Conservation (phyloP, 2,888 invertebrate species). For the Sinhomidia bicolor region DNA sequence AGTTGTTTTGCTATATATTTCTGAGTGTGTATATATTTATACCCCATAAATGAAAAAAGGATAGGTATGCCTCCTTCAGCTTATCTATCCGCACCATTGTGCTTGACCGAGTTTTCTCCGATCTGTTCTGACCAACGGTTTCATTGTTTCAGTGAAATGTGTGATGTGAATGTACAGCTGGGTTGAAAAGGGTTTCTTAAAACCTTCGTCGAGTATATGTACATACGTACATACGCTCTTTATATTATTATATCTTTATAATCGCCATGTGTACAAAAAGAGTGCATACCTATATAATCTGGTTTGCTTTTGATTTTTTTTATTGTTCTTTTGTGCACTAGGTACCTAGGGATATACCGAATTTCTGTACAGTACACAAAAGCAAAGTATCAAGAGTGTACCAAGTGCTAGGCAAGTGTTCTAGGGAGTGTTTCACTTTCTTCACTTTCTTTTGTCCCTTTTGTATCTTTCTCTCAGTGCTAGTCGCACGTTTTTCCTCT, state of each 20-base stretch:
- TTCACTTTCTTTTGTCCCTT: background rate
- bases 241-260: background rate
- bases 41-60: too few species aligned
- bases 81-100: background rate
- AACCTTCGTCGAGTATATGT: too few species aligned
- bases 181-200: background rate
- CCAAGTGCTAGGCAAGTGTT: background rate
- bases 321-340: background rate
- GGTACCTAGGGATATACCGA: background rate
- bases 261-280: slow-evolving; percentile 1
- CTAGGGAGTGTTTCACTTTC: too few species aligned
- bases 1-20: background rate
- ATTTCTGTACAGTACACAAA: background rate
- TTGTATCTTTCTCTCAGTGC: slow-evolving; percentile 4
- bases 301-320: slow-evolving; percentile 14
- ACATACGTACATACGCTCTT: background rate
- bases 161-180: background rate
- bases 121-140: slow-evolving; percentile 18
- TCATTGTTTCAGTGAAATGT: slow-evolving; percentile 41
- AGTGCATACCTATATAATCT: too few species aligned
- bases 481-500: slow-evolving; percentile 9
- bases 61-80: background rate
- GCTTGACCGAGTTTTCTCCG: background rate
- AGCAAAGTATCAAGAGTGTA: background rate
- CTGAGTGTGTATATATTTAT: too few species aligned